These are phyloP conservation scores for Amniataba percoides DNA, from an alignment of 2,797 vertebrate genomes.

Conservation along the genomic window DNA sequence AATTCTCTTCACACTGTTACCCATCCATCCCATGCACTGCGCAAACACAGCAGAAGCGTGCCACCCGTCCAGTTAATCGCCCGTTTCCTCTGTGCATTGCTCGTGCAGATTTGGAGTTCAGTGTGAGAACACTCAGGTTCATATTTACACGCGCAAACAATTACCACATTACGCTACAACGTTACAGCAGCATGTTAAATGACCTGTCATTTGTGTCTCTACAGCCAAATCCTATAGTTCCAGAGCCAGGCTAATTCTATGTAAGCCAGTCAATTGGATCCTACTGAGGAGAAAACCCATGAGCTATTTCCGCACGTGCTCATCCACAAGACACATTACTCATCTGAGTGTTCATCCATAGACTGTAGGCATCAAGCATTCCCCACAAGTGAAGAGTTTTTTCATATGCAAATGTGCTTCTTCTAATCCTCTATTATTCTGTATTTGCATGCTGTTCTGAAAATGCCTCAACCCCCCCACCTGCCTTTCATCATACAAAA, in stretches of 20 bases:
- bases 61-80: constrained; percentile 62
- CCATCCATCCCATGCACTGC: constrained; percentile 40
- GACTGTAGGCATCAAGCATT: constrained; percentile 63
- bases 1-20: constrained; percentile 40
- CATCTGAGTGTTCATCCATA: constrained; percentile 62
- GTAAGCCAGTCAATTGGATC: constrained; percentile 73
- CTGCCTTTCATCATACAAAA: constrained; percentile 75
- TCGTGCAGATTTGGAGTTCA: constrained; percentile 57
- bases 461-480: constrained; percentile 52
- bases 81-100: constrained; percentile 64
- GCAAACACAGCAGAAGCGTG: constrained; percentile 49
- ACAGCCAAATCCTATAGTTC: constrained; percentile 55
- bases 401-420: constrained; percentile 82
- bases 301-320: constrained; percentile 57
- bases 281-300: constrained; percentile 47
- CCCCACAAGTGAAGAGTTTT: constrained; percentile 65
- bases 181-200: constrained; percentile 61
- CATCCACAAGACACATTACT: constrained; percentile 66
- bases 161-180: constrained; percentile 49
- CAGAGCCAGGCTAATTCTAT: constrained; percentile 67
- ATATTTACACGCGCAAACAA: constrained; percentile 67
- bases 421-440: constrained; percentile 74
- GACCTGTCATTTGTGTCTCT: constrained; percentile 60
- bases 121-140: constrained; percentile 51
- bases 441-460: constrained; percentile 76